These are phyloP conservation scores for Orchesella flavescens DNA, from an alignment of 2,888 invertebrate species.

Conservation along the genomic window DNA sequence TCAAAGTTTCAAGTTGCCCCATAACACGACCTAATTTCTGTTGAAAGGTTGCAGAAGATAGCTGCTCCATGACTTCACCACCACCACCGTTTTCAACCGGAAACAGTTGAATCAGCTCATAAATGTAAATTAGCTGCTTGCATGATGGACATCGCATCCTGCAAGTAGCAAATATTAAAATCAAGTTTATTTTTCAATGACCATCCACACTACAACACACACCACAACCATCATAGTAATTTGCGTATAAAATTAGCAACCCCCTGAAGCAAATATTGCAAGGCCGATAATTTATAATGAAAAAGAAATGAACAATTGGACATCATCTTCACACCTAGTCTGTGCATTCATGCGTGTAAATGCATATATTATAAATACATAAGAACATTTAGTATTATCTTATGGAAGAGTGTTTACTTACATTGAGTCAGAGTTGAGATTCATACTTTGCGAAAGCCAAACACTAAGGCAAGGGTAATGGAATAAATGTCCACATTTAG, in stretches of 20 bases:
- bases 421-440: constrained; percentile 51
- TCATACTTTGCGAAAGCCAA: constrained; percentile 60
- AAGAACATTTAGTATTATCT: neutral
- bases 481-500: constrained; percentile 63
- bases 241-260: no score
- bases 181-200: neutral
- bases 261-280: constrained; percentile 13
- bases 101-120: constrained; percentile 62
- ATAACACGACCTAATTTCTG: constrained; percentile 21
- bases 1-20: constrained; percentile 47
- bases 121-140: constrained; percentile 62
- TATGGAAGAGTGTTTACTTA: constrained; percentile 20
- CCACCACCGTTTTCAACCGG: constrained; percentile 54
- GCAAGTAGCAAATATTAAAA: neutral
- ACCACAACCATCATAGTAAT: no score
- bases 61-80: constrained; percentile 18
- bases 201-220: neutral
- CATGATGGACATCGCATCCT: constrained; percentile 62
- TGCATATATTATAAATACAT: neutral
- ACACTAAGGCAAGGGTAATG: constrained; percentile 60
- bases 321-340: no score
- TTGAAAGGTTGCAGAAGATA: constrained; percentile 26
- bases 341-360: neutral
- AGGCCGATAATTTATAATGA: neutral
- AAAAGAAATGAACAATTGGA: no score